Percentiles rank a stretch among this genome's conserved stretches.
Conservation (phyloP, 2,113 vertebrate species). For the Seriola aureovittata region DNA sequence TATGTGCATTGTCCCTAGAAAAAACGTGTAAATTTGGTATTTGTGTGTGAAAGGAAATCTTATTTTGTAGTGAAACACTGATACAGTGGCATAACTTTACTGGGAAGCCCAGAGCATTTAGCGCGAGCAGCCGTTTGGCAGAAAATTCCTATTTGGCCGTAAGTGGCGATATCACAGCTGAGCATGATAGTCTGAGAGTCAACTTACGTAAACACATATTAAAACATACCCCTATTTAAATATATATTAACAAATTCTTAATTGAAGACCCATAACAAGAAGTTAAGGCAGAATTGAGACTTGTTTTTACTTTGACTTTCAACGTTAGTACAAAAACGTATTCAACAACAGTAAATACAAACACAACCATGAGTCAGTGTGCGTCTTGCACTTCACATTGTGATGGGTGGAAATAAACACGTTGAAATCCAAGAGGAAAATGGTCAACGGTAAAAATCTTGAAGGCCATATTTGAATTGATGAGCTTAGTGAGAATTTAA, state of each 20-base stretch:
- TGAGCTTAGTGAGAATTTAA: neutral
- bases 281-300: neutral
- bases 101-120: neutral
- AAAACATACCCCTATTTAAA: neutral
- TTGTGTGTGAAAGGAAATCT: neutral
- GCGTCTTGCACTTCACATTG: constrained; percentile 38
- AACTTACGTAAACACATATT: neutral
- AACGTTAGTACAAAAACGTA: constrained; percentile 52
- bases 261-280: neutral
- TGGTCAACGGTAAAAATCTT: neutral
- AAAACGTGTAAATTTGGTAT: neutral
- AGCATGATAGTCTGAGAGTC: neutral
- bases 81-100: neutral
- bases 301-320: constrained; percentile 45
- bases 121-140: neutral
- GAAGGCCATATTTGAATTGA: neutral
- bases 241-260: neutral
- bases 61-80: neutral
- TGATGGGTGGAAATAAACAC: neutral
- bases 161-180: neutral
- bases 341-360: constrained; percentile 42
- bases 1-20: neutral
- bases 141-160: neutral
- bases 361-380: neutral
- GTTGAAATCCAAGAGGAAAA: neutral